Evolutionary conservation across 2,888 invertebrate species (phyloP), one percentile per base, ranked within the genome.

Genomic region (Gonocerus acuteangulatus): DNA sequence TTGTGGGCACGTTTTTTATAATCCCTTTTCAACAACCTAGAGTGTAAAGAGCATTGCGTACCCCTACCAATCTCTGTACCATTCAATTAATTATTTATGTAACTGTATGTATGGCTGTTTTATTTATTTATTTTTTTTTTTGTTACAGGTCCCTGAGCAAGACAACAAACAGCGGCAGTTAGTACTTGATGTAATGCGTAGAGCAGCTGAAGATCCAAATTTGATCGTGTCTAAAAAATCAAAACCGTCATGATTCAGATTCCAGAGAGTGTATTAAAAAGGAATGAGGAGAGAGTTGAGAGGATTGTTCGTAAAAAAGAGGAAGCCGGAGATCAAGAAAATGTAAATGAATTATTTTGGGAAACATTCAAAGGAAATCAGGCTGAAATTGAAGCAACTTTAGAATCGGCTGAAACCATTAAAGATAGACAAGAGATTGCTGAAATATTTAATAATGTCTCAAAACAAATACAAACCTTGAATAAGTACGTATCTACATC

Each of bases 341-440:
- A 16, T 78, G 79, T 62, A 82, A 84, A 2, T 80, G 85, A 85
- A 66, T 86, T 81, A 71, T 89, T 89, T 71, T 80, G 83, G 39
- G 80, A 81, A 52, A 77, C 81, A 7, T 89, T 89, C 70, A 79
- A 82, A 70, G 79, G 84, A 21, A 82, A 84, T 66, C 80, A 81
- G 16, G 79, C 79, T 66, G 81, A 80, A 61, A 80, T 89, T 62
- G 83, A 84, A 72, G 79, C 80, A 49, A 74, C 81, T 63, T 73
- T 89, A 11, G 73, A 75, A 21, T 67, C 71, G 48, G 73, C 76
- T 1, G 68, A 70, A 15, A 75, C 77, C 59, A 76, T 77, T 71
- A 72, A 79, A 27, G 76, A 77, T 21, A 74, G 77, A 32, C 71
- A 60, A 4, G 61, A 63, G 45, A 39, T 59, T 13, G 56, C 65